Evolutionary conservation across 1,140 invertebrate genomes (phyloP).

Genomic region (Limonius californicus): DNA sequence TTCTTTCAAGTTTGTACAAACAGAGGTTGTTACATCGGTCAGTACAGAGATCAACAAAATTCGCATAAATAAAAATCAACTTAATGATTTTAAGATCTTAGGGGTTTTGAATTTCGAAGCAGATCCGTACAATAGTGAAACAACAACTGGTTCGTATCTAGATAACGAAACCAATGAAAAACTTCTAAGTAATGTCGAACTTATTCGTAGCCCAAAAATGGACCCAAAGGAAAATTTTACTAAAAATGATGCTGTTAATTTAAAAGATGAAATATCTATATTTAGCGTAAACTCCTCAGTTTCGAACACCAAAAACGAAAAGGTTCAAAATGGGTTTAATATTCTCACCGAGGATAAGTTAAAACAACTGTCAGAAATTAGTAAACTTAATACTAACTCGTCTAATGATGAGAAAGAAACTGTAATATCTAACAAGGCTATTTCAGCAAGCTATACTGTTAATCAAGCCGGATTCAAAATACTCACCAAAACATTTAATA

Average conservation of each 20-base stretch:
- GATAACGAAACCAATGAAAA: background rate
- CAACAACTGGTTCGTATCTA: background rate
- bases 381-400: constrained; percentile 51
- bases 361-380: constrained; percentile 47
- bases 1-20: constrained; percentile 31
- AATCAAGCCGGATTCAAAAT: constrained; percentile 64
- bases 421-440: constrained; percentile 26
- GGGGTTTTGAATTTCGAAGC: constrained; percentile 38
- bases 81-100: constrained; percentile 38
- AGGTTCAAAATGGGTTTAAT: constrained; percentile 17
- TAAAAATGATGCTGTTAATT: background rate
- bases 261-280: background rate
- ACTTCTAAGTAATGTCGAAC: background rate
- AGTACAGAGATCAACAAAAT: constrained; percentile 29
- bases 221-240: background rate
- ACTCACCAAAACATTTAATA: constrained; percentile 62
- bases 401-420: constrained; percentile 47
- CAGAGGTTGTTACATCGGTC: constrained; percentile 35
- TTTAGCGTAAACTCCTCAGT: constrained; percentile 21
- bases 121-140: background rate
- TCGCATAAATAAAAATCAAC: constrained; percentile 23
- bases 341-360: constrained; percentile 35
- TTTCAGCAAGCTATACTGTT: constrained; percentile 39
- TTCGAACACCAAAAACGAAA: constrained; percentile 23
- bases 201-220: background rate